A percentile compares a stretch with the other conserved stretches of the same genome.
phyloP scores from a whole-genome alignment of 2,797 vertebrate genomes.

The Gymnocypris eckloni region DNA sequence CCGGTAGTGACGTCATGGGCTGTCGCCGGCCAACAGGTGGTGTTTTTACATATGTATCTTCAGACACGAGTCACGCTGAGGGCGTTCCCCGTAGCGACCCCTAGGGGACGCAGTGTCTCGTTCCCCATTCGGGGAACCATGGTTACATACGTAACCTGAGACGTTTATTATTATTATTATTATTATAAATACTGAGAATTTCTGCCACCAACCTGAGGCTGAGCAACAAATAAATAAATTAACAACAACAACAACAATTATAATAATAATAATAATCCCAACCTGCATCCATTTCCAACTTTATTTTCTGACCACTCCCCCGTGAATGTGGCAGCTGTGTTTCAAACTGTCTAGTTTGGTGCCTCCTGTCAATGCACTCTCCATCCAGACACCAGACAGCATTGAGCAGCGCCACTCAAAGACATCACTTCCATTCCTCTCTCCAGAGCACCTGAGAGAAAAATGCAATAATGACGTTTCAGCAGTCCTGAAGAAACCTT shows the following conservation, averaged over 20 bases:
- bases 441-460: conserved; percentile 7
- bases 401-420: not conserved
- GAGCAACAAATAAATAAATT: not conserved
- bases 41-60: too few species aligned
- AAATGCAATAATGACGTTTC: conserved; percentile 45
- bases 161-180: too few species aligned
- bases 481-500: conserved; percentile 30
- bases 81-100: too few species aligned
- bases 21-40: too few species aligned
- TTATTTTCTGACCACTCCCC: not conserved
- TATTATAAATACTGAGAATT: not conserved
- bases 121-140: too few species aligned
- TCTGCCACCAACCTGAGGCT: not conserved
- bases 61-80: too few species aligned
- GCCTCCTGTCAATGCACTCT: conserved; percentile 9
- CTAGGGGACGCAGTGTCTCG: too few species aligned
- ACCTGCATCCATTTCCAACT: not conserved
- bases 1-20: too few species aligned
- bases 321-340: not conserved
- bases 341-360: too few species aligned
- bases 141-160: too few species aligned
- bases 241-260: not conserved
- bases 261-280: not conserved
- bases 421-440: conserved; percentile 26
- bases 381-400: conserved; percentile 1